phyloP scores from a whole-genome alignment of 1,140 invertebrate genomes.

The Ericerus pela region DNA sequence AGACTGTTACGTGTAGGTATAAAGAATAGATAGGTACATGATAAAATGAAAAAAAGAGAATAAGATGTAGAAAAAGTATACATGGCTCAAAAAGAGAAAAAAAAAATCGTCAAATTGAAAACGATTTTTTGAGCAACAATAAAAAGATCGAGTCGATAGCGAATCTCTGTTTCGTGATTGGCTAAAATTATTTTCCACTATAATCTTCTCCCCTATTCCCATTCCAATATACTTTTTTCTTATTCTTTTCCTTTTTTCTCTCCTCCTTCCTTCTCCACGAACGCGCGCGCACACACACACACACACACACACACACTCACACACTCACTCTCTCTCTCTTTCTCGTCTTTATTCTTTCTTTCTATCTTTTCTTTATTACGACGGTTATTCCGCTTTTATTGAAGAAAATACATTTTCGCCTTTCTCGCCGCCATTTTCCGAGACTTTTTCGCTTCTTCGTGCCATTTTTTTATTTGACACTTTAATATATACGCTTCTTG shows the following conservation, averaged over 20 bases:
- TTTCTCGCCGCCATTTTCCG: conserved; percentile 9
- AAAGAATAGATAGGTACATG: no score
- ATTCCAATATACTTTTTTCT: conserved; percentile 10
- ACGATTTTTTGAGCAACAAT: conserved; percentile 8
- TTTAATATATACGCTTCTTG: conserved; percentile 9
- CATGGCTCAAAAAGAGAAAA: no score
- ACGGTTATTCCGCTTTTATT: conserved; percentile 5
- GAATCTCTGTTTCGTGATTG: conserved; percentile 2
- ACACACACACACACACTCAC: no score
- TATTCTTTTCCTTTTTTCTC: no score
- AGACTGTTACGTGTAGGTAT: no score
- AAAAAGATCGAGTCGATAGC: conserved; percentile 10
- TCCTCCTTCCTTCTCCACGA: no score
- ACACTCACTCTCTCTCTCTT: neutral
- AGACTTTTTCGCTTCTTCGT: conserved; percentile 1
- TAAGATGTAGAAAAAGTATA: no score
- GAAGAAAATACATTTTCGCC: conserved; percentile 9
- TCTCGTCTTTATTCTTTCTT: neutral
- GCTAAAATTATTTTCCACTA: conserved; percentile 9
- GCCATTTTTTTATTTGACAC: conserved; percentile 10
- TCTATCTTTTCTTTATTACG: conserved; percentile 1
- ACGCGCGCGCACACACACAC: no score
- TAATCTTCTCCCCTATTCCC: conserved; percentile 11
- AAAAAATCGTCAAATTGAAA: conserved; percentile 5
- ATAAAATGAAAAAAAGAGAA: no score